Conservation (phyloP, 2,113 vertebrate genomes). For the Ondatra zibethicus region DNA sequence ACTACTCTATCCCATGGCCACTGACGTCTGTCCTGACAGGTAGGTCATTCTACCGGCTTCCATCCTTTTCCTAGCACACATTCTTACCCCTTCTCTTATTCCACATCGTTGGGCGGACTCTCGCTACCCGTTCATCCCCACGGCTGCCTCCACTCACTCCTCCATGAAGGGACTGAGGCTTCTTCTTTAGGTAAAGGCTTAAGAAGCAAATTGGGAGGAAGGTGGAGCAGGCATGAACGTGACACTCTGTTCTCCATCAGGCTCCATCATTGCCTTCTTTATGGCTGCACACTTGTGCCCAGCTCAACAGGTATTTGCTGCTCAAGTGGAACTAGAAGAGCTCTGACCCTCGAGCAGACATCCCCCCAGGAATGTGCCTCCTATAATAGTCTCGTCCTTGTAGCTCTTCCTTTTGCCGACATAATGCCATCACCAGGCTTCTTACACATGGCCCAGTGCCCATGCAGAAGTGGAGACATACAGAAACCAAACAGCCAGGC, state of each 20-base stretch:
- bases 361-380: not conserved
- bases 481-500: not conserved
- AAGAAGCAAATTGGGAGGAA: not conserved
- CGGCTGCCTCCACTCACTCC: not conserved
- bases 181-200: not conserved
- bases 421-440: not conserved
- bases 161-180: not conserved
- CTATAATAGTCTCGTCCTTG: conserved; percentile 22
- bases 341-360: not conserved
- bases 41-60: not conserved
- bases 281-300: not conserved
- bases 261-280: not conserved
- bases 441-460: not conserved
- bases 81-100: not conserved
- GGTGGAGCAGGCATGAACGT: not conserved
- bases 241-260: not conserved
- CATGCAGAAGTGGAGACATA: not conserved
- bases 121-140: not conserved
- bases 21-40: not conserved
- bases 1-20: not conserved
- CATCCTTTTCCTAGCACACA: not conserved
- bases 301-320: not conserved
- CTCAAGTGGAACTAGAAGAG: not conserved
- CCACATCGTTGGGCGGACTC: not conserved
- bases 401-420: not conserved